Conservation (phyloP, 2,888 invertebrate genomes). For the Acleris emargana region DNA sequence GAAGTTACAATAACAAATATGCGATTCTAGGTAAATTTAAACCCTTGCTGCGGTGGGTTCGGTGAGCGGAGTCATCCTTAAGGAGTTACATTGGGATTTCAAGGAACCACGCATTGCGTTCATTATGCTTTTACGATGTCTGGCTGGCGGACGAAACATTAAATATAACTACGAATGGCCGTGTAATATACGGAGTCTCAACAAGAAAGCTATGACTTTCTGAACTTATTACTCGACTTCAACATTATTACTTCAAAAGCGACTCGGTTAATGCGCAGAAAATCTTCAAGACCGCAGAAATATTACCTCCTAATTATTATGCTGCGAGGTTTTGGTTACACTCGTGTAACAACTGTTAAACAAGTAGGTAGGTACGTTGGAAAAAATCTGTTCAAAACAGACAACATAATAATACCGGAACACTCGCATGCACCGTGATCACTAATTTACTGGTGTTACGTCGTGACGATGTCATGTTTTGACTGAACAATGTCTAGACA, state of each 20-base stretch:
- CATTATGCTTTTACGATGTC: constrained; percentile 32
- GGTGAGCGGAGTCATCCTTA: constrained; percentile 1
- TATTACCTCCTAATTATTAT: neutral
- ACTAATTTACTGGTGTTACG: neutral
- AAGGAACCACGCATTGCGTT: constrained; percentile 26
- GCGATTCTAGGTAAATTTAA: constrained; percentile 1
- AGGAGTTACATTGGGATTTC: constrained; percentile 15
- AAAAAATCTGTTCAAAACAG: neutral
- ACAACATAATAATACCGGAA: neutral
- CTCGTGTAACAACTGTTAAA: too few species aligned
- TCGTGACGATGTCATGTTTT: constrained; percentile 4
- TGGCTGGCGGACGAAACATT: constrained; percentile 11
- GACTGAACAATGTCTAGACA: constrained; percentile 7
- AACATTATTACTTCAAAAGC: constrained; percentile 29
- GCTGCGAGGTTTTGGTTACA: too few species aligned
- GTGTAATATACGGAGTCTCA: constrained; percentile 15
- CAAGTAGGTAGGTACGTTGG: too few species aligned
- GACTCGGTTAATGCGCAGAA: constrained; percentile 3
- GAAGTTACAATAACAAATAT: constrained; percentile 2
- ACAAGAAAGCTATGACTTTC: constrained; percentile 11
- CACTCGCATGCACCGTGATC: too few species aligned
- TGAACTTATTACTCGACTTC: neutral
- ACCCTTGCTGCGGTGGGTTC: neutral
- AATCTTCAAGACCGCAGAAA: constrained; percentile 1
- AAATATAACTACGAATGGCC: constrained; percentile 17